These are phyloP conservation scores for Leptobrachium ailaonicum DNA, from an alignment of 2,113 vertebrate genomes.

Conservation along the genomic window DNA sequence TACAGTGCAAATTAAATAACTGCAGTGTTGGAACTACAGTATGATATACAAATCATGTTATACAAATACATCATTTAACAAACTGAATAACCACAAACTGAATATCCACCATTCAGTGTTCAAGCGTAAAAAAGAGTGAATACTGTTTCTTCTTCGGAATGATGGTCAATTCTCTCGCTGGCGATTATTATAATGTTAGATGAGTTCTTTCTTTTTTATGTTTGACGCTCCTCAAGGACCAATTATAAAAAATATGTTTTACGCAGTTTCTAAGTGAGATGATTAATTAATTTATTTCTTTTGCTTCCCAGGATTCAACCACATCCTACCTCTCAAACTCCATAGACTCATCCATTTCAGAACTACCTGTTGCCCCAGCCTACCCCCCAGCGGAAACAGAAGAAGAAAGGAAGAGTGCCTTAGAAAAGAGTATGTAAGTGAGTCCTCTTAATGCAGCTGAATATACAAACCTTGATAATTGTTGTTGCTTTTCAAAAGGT, in stretches of 20 bases:
- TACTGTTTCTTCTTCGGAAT: too few relatives aligned
- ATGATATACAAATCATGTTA: too few relatives aligned
- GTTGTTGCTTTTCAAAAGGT: not conserved
- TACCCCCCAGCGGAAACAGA: slow-evolving; percentile 72
- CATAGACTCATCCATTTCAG: slow-evolving; percentile 65
- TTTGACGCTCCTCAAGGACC: not conserved
- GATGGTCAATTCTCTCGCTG: too few relatives aligned
- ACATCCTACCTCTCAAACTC: slow-evolving; percentile 64
- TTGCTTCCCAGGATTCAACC: slow-evolving; percentile 63
- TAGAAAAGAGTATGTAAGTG: slow-evolving; percentile 90
- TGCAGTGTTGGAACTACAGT: too few relatives aligned
- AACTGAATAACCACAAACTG: too few relatives aligned
- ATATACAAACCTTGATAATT: not conserved
- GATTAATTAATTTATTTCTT: not conserved
- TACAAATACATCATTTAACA: too few relatives aligned
- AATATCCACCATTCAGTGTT: too few relatives aligned
- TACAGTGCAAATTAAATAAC: too few relatives aligned
- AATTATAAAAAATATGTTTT: too few relatives aligned
- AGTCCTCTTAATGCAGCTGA: slow-evolving; percentile 10
- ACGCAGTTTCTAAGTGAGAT: too few relatives aligned
- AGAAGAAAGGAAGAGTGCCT: slow-evolving; percentile 77
- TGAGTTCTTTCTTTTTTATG: not conserved
- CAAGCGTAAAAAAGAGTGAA: too few relatives aligned
- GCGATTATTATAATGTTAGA: too few relatives aligned
- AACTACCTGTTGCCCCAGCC: slow-evolving; percentile 75